Conservation (phyloP, 2,113 vertebrate genomes). For the Cyprinodon tularosa region DNA sequence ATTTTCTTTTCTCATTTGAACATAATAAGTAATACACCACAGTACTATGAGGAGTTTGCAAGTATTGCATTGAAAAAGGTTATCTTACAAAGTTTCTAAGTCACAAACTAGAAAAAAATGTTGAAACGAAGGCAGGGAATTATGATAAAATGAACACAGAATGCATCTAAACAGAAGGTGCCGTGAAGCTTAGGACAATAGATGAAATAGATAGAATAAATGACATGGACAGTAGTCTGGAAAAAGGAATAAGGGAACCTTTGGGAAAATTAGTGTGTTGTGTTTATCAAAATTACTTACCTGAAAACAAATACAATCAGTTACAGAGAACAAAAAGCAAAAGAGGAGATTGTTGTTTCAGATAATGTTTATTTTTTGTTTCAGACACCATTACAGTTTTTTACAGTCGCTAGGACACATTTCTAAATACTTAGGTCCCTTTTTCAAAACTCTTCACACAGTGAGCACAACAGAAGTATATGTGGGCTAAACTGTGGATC, state of each 20-base stretch:
- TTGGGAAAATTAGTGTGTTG: no score
- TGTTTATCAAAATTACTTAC: not conserved
- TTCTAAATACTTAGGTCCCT: no score
- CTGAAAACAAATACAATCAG: not conserved
- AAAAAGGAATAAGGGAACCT: not conserved
- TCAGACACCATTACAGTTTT: no score
- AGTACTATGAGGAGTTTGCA: not conserved
- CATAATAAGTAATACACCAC: not conserved
- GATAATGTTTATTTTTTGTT: not conserved
- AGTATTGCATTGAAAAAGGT: not conserved
- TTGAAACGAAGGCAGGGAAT: not conserved
- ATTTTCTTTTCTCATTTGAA: not conserved
- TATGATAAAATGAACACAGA: not conserved
- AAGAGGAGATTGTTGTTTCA: slow-evolving; percentile 25
- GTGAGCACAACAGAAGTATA: no score
- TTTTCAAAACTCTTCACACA: no score
- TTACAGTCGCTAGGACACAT: no score
- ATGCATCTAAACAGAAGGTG: not conserved
- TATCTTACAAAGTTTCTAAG: not conserved
- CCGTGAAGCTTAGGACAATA: not conserved
- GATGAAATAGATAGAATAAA: no score
- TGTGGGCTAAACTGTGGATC: no score
- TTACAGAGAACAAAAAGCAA: slow-evolving; percentile 15
- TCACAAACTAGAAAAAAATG: not conserved
- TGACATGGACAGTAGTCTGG: not conserved